phyloP scores from a whole-genome alignment of 2,797 vertebrate genomes.

The Dermochelys coriacea region DNA sequence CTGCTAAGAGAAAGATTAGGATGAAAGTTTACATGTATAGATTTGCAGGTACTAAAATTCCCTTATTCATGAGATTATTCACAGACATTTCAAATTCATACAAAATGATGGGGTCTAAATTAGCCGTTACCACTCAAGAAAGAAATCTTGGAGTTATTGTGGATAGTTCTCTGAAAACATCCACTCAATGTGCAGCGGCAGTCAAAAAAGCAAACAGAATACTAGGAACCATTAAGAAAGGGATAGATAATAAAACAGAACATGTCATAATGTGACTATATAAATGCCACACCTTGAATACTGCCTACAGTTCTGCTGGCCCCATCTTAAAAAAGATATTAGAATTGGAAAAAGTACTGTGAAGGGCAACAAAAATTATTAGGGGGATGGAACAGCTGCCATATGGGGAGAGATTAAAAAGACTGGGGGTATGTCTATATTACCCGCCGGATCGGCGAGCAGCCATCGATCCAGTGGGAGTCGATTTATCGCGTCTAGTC shows the following conservation, averaged over 20 bases:
- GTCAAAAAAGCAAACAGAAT: neutral
- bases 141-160: neutral
- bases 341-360: neutral
- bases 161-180: neutral
- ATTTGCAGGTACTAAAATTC: constrained; percentile 12
- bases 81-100: neutral
- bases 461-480: no score
- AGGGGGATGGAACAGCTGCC: neutral
- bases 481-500: no score
- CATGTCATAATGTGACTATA: neutral
- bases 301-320: neutral
- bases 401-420: neutral
- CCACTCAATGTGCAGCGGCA: neutral
- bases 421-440: neutral
- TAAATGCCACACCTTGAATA: neutral
- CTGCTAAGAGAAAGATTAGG: constrained; percentile 18
- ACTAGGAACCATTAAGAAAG: neutral
- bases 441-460: no score
- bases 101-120: neutral
- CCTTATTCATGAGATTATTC: neutral
- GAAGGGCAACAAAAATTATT: neutral
- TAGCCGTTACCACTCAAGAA: neutral
- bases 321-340: neutral
- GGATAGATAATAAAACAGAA: neutral
- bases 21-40: neutral